These are phyloP conservation scores for Lithobates sylvaticus DNA, from an alignment of 2,797 vertebrate species.

Conservation along the genomic window DNA sequence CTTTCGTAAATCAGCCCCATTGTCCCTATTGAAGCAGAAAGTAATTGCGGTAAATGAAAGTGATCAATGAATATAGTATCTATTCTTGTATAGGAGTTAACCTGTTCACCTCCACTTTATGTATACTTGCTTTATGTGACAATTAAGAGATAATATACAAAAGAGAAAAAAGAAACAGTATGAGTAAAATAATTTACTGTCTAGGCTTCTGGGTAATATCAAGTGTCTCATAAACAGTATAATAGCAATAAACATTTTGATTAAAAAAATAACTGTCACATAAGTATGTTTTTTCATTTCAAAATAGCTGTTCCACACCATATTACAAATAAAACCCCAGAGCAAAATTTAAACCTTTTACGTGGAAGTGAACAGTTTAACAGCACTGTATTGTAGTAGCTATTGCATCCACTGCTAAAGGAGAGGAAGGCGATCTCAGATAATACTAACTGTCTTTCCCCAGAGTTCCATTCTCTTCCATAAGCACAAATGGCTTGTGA, in stretches of 20 bases:
- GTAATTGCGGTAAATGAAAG: too few species aligned
- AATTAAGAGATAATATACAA: neutral
- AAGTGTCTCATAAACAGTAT: slow-evolving; percentile 4
- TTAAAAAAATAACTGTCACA: slow-evolving; percentile 25
- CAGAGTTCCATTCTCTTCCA: neutral
- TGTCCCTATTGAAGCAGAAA: too few species aligned
- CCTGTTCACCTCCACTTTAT: neutral
- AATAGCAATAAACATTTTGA: slow-evolving; percentile 19
- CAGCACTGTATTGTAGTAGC: neutral
- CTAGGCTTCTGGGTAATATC: neutral
- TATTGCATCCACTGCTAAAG: neutral
- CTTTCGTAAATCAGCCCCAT: too few species aligned
- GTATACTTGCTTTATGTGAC: too few species aligned
- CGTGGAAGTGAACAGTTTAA: neutral
- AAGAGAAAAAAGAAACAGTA: neutral
- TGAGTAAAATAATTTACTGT: neutral
- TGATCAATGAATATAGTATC: too few species aligned
- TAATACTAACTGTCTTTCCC: slow-evolving; percentile 1
- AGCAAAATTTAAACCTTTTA: slow-evolving; percentile 4
- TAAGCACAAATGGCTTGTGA: slow-evolving; percentile 12
- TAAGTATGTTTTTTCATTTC: neutral
- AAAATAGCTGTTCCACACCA: neutral
- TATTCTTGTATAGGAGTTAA: neutral
- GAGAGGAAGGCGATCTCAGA: neutral
- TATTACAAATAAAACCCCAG: slow-evolving; percentile 1